Percentiles rank a stretch among this genome's conserved stretches.
These are phyloP conservation scores for Ailurus styani DNA, from an alignment of 2,113 vertebrate species.

Conservation along the genomic window DNA sequence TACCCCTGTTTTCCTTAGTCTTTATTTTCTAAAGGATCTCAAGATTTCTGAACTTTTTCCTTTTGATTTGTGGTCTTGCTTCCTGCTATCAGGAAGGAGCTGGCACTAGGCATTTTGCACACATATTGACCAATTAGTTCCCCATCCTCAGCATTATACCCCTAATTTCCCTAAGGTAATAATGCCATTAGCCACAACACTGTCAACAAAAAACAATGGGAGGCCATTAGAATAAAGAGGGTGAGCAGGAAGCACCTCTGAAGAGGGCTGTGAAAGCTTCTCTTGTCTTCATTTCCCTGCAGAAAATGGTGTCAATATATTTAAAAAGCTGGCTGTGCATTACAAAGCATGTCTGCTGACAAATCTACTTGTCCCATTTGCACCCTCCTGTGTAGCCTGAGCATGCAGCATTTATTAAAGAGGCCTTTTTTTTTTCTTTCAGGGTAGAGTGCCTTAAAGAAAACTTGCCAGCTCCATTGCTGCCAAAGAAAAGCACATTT, in stretches of 20 bases:
- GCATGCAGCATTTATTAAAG: not conserved
- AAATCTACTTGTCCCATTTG: not conserved
- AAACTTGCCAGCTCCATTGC: not conserved
- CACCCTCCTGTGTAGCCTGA: not conserved
- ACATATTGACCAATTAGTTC: conserved; percentile 17
- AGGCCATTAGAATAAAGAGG: not conserved
- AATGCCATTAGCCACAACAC: not conserved
- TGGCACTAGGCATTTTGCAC: not conserved
- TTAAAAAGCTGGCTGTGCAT: not conserved
- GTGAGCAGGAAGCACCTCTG: not conserved
- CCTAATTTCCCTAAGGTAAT: conserved; percentile 38
- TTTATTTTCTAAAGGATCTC: not conserved
- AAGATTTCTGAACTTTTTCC: not conserved
- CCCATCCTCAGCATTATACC: not conserved
- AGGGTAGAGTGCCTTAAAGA: not conserved
- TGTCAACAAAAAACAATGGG: not conserved
- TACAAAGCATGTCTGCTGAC: not conserved
- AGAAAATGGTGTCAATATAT: not conserved
- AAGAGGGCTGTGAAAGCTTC: not conserved
- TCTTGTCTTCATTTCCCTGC: not conserved
- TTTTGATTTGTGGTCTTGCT: not conserved
- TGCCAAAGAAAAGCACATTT: not conserved
- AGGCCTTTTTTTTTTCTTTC: not conserved
- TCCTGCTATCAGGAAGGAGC: not conserved
- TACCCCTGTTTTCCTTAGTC: not conserved